Percentiles rank a stretch among this genome's conserved stretches.
Evolutionary conservation across 2,888 invertebrate species (phyloP).

Genomic region (Linhomoeus sp.): DNA sequence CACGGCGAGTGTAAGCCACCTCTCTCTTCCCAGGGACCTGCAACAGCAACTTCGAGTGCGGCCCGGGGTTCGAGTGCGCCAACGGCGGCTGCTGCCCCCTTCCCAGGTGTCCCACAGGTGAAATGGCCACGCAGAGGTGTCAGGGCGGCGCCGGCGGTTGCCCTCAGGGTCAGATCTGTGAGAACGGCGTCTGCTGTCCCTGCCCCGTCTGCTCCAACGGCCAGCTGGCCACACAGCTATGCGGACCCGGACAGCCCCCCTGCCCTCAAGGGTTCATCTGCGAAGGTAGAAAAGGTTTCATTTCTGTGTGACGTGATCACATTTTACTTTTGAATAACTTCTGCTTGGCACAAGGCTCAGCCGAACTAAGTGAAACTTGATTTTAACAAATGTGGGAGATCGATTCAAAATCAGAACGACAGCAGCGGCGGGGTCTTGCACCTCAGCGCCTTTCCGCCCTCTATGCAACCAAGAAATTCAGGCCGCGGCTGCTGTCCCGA

Average conservation of each 20-base stretch:
- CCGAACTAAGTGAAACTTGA: too few species aligned
- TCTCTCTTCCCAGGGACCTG: constrained; percentile 12
- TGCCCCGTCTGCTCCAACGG: neutral
- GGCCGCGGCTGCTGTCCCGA: constrained; percentile 20
- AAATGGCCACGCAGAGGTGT: neutral
- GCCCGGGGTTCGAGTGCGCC: constrained; percentile 11
- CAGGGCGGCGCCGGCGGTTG: constrained; percentile 14
- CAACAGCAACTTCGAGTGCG: constrained; percentile 4
- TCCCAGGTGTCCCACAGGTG: constrained; percentile 16
- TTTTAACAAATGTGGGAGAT: too few species aligned
- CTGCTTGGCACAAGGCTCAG: too few species aligned
- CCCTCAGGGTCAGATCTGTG: constrained; percentile 15
- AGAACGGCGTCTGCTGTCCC: constrained; percentile 12
- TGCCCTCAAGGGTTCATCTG: neutral
- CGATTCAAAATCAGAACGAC: too few species aligned
- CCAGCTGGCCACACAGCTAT: neutral
- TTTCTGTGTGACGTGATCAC: too few species aligned
- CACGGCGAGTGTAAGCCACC: too few species aligned
- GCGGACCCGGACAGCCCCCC: constrained; percentile 5
- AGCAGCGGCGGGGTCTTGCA: too few species aligned
- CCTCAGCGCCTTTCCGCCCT: too few species aligned
- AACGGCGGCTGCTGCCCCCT: constrained; percentile 23
- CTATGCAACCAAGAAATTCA: too few species aligned
- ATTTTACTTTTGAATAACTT: too few species aligned
- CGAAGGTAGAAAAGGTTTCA: constrained; percentile 4